Evolutionary conservation across 2,113 vertebrate genomes (phyloP).

Genomic region (Morone chrysops): DNA sequence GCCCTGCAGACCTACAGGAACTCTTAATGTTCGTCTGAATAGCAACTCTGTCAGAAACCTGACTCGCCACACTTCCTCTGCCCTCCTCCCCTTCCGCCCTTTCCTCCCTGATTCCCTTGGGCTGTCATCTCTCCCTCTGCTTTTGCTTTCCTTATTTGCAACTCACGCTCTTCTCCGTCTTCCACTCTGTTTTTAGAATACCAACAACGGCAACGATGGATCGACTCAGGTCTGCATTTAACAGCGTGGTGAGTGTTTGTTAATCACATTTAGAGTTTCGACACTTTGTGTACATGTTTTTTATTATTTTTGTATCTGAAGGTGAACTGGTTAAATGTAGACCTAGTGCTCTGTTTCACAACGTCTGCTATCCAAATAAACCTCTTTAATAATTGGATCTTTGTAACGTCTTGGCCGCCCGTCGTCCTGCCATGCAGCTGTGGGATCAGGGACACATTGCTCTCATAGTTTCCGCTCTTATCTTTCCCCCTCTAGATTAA

Average conservation of each 20-base stretch:
- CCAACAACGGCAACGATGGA: constrained; percentile 50
- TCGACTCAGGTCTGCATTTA: constrained; percentile 50
- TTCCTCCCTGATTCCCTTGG: background rate
- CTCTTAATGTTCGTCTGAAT: background rate
- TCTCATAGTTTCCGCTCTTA: background rate
- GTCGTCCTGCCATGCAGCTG: background rate
- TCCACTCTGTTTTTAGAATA: background rate
- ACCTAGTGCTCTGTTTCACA: background rate
- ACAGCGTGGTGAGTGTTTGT: constrained; percentile 61
- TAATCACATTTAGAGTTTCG: background rate
- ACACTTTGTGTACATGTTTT: background rate
- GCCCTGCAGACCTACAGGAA: background rate
- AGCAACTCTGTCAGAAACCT: background rate
- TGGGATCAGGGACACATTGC: background rate
- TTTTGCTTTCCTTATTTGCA: background rate
- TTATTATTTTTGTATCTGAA: background rate
- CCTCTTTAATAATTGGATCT: background rate
- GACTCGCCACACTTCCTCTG: background rate
- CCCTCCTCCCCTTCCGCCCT: background rate
- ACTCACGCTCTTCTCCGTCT: background rate
- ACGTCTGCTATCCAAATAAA: background rate
- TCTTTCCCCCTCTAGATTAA: constrained; percentile 81
- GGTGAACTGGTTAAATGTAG: background rate
- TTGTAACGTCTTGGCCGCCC: background rate
- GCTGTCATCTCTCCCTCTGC: background rate